phyloP scores from a whole-genome alignment of 2,113 vertebrate genomes.

The Stigmatopora argus region DNA sequence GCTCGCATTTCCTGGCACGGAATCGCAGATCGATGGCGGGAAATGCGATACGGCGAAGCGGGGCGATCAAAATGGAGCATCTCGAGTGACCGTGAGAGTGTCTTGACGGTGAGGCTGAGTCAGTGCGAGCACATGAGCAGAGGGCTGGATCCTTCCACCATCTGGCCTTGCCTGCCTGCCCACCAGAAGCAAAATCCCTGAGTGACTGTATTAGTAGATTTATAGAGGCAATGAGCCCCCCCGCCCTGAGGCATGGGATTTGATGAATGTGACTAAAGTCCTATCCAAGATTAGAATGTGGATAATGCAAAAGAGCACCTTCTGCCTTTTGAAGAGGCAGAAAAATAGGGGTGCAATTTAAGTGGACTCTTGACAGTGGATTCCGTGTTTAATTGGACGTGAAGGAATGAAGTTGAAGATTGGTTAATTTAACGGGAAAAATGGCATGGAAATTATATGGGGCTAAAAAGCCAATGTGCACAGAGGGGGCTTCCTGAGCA shows the following conservation, averaged over 20 bases:
- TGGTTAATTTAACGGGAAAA: too few species aligned
- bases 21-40: conserved; percentile 27
- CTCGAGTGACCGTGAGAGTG: conserved; percentile 24
- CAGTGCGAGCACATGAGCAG: conserved; percentile 42
- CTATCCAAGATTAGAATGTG: conserved; percentile 64
- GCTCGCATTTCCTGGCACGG: conserved; percentile 2
- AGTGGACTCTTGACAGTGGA: background rate
- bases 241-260: conserved; percentile 53
- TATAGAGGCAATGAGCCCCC: conserved; percentile 67
- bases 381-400: background rate
- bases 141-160: conserved; percentile 59
- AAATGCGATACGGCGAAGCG: conserved; percentile 23
- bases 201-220: conserved; percentile 63
- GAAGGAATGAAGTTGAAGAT: background rate
- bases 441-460: background rate
- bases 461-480: background rate
- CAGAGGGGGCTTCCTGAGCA: background rate
- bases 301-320: conserved; percentile 66
- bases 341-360: background rate
- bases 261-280: conserved; percentile 64
- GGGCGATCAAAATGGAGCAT: conserved; percentile 33
- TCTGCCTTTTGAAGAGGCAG: conserved; percentile 38
- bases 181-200: conserved; percentile 38
- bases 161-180: conserved; percentile 60
- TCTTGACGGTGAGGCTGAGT: conserved; percentile 37